phyloP scores from a whole-genome alignment of 2,888 invertebrate genomes.

The Gymnosoma rotundatum region DNA sequence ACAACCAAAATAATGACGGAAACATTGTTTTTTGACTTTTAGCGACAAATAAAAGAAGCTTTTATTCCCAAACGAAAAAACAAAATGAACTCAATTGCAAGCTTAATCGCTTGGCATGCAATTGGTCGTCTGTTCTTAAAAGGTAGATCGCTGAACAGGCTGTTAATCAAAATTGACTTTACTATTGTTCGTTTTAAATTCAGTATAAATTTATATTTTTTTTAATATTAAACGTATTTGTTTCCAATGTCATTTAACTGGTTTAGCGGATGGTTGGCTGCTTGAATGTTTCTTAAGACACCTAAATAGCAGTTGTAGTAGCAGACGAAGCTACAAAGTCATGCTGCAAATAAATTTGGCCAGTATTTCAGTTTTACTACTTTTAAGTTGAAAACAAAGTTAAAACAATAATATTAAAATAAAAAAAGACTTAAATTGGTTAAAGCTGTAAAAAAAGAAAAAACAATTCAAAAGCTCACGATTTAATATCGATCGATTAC shows the following conservation, averaged over 20 bases:
- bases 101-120: no score
- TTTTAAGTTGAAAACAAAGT: neutral
- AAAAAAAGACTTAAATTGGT: constrained; percentile 13
- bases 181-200: constrained; percentile 47
- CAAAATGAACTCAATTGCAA: no score
- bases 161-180: constrained; percentile 66
- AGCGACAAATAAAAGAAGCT: no score
- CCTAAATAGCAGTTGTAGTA: constrained; percentile 16
- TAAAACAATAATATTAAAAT: constrained; percentile 1
- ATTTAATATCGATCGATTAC: constrained; percentile 69
- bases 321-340: constrained; percentile 15
- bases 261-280: constrained; percentile 27
- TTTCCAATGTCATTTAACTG: constrained; percentile 37
- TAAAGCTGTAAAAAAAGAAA: constrained; percentile 31
- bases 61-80: no score
- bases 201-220: constrained; percentile 23
- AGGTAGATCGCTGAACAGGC: no score
- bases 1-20: no score
- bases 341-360: constrained; percentile 33
- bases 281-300: constrained; percentile 12
- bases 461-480: constrained; percentile 60
- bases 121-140: no score
- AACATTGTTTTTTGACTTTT: no score
- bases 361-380: constrained; percentile 6
- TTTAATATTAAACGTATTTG: constrained; percentile 23